Conservation (phyloP, 2,888 invertebrate species). For the Rhorus exstirpatorius region DNA sequence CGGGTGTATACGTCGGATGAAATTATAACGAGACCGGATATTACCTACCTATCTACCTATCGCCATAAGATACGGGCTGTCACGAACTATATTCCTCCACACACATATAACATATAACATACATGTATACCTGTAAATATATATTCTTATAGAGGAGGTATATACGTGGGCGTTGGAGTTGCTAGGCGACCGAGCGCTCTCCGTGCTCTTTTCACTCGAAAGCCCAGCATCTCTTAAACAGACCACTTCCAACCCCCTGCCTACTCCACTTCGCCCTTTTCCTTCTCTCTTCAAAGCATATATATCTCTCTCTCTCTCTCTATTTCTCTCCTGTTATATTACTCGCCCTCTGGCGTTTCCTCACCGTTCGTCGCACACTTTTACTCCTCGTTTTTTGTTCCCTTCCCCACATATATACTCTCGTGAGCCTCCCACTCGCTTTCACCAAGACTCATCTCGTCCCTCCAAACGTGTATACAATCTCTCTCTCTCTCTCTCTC, state of each 20-base stretch:
- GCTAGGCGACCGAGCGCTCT: constrained; percentile 72
- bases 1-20: constrained; percentile 38
- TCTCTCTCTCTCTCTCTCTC: constrained; percentile 22
- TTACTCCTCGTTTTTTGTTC: constrained; percentile 25
- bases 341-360: constrained; percentile 44
- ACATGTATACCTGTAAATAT: constrained; percentile 23
- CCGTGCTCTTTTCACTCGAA: constrained; percentile 70
- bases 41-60: constrained; percentile 54
- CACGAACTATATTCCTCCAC: constrained; percentile 18
- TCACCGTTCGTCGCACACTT: constrained; percentile 43
- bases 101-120: not conserved
- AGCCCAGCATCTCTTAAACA: constrained; percentile 73
- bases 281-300: constrained; percentile 26
- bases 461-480: constrained; percentile 10
- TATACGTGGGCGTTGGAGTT: constrained; percentile 71
- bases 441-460: constrained; percentile 53
- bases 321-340: constrained; percentile 48
- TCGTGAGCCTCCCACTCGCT: constrained; percentile 41
- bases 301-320: constrained; percentile 43
- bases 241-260: constrained; percentile 73
- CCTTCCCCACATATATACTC: constrained; percentile 9
- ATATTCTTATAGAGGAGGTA: constrained; percentile 29
- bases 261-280: constrained; percentile 47
- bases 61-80: constrained; percentile 61
- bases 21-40: constrained; percentile 57